Evolutionary conservation across 2,888 invertebrate species (phyloP), one percentile per base, ranked within the genome.

Genomic region (Sceliomorpha sp.): DNA sequence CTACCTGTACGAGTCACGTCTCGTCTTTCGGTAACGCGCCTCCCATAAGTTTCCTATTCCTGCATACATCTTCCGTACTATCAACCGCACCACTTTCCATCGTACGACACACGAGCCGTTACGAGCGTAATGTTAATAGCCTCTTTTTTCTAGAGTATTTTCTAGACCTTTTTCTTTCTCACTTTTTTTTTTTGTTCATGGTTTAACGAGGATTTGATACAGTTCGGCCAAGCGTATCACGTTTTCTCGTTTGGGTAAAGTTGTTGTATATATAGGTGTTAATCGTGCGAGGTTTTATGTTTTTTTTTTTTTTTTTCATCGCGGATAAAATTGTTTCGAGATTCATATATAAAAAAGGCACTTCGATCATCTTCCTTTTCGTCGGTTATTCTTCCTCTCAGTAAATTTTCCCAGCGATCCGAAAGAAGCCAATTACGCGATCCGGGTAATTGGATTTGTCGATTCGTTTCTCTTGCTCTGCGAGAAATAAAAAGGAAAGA

Each of bases 1-100:
- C 85, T 88, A 79, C 86, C 87, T 79, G 85, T 87, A 81, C 85
- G 87, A 82, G 84, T 83, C 70, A 82, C 82, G 55, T 82, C 85
- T 84, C 80, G 84, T 75, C 78, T 80, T 76, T 83, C 86, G 86
- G 86, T 87, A 86, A 86, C 80, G 79, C 79, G 79, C 64, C 63
- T 66, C 68, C 58, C 37, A 37, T 32, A 42, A 31, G 58, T 32
- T 29, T 59, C 59, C 69, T 44, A 31, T 37, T 55, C 34, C 55
- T 44, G 29, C 15, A 34, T 29, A 8, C 7, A 29, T 3, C n/a
- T 48, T 44, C n/a, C 17, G 24, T 12, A 1, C 45, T 37, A 1
- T 32, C 31, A 20, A 34, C 34, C 15, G 1, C 9, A 31, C 31
- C 31, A 31, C 31, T 9, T 31, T 31, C n/a, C n/a, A n/a, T n/a